Base-by-base conservation (phyloP, 2,797 vertebrate species). In the Tapirus indicus region DNA sequence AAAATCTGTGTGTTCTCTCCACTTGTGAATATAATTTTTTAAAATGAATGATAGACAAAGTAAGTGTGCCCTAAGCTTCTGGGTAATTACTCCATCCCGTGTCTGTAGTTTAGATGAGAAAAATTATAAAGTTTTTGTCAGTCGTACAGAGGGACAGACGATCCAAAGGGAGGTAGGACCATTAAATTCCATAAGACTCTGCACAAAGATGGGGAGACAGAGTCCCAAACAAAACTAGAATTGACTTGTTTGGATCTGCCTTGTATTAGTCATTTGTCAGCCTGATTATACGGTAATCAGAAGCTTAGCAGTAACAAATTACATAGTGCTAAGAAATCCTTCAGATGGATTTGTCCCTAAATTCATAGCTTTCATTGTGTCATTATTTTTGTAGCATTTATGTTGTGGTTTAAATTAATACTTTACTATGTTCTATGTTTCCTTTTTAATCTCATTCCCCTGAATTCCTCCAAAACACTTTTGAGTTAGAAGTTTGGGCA, bases 251-350 rank as follows among this genome's bases (percentile, higher is more conserved):
- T 95, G 77, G 75, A 92, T 72, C 95, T 97, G 93, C 96, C 87
- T 71, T 92, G 77, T 44, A 71, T 96, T 96, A 97, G 93, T 96
- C 97, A 97, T 92, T 94, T 97, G 97, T 96, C 97, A 98, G 80
- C 92, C 92, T 98, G 98, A 98, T 98, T 98, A 98, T 82, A 98
- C 25, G 96, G 94, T 94, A 93, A 96, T 97, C 95, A 82, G 90
- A 97, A 97, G 38, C 68, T 96, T 58, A 97, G 62, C 87, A 82
- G 87, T 82, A 96, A 95, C 84, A 98, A 98, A 98, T 97, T 98
- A 97, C 64, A 97, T 47, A 95, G 93, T 93, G 60, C 82, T 92
- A 91, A 89, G 87, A 97, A 95, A 92, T 87, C 84, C 89, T 95
- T 95, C 91, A 95, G 77, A 74, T 84, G 64, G 75, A 97, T 92